Evolutionary conservation across 2,888 invertebrate species (phyloP).

Genomic region (Bibio marci): DNA sequence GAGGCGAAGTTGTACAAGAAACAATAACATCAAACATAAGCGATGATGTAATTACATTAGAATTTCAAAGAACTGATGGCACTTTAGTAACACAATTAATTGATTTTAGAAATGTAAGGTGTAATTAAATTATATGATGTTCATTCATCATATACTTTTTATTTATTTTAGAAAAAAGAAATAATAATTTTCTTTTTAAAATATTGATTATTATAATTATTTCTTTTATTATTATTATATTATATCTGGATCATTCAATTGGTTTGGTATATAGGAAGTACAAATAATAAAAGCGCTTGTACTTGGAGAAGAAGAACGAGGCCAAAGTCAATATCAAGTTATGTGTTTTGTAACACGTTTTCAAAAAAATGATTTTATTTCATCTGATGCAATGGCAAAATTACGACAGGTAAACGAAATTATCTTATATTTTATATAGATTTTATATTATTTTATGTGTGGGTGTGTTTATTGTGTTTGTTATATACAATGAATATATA

Average conservation of each 20-base stretch:
- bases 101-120: slow-evolving; percentile 77
- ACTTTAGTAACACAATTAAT: slow-evolving; percentile 82
- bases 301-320: slow-evolving; percentile 82
- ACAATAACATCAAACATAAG: slow-evolving; percentile 81
- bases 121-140: background rate
- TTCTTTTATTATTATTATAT: no score
- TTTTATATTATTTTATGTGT: no score
- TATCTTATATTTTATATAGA: no score
- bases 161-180: background rate
- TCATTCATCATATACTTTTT: background rate
- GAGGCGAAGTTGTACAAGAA: slow-evolving; percentile 86
- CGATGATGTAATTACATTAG: slow-evolving; percentile 75
- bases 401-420: slow-evolving; percentile 74
- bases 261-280: slow-evolving; percentile 80
- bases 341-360: slow-evolving; percentile 85
- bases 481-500: no score
- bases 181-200: slow-evolving; percentile 1
- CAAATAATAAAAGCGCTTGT: slow-evolving; percentile 80
- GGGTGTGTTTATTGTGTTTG: no score
- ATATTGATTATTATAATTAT: no score
- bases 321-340: slow-evolving; percentile 74
- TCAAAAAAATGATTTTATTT: slow-evolving; percentile 83
- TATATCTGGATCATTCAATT: no score
- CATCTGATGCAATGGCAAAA: slow-evolving; percentile 93
- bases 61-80: slow-evolving; percentile 82